Percentiles rank a stretch among this genome's conserved stretches.
Evolutionary conservation across 2,888 invertebrate genomes (phyloP).

Genomic region (Agrochola lychnidis): DNA sequence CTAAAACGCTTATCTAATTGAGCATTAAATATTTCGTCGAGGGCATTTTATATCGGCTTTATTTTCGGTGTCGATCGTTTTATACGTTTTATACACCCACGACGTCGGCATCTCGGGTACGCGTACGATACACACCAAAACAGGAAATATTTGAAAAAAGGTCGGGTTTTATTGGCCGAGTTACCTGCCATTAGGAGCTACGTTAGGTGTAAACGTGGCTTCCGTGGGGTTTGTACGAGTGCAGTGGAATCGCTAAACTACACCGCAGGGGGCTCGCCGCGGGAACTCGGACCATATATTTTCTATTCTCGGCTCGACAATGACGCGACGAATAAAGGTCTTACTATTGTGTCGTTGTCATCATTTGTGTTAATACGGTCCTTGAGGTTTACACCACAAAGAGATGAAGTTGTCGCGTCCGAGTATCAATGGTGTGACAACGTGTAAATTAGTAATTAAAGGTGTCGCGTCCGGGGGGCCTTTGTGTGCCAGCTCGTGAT

Average conservation of each 20-base stretch:
- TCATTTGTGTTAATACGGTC: slow-evolving; percentile 90
- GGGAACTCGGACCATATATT: slow-evolving; percentile 86
- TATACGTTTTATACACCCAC: slow-evolving; percentile 89
- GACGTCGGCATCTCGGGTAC: slow-evolving; percentile 86
- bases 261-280: slow-evolving; percentile 84
- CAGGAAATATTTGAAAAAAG: slow-evolving; percentile 89
- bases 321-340: slow-evolving; percentile 83
- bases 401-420: slow-evolving; percentile 86
- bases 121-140: slow-evolving; percentile 86
- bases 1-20: slow-evolving; percentile 90
- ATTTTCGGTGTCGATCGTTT: slow-evolving; percentile 87
- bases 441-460: slow-evolving; percentile 89
- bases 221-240: slow-evolving; percentile 82
- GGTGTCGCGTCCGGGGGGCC: slow-evolving; percentile 85
- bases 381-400: slow-evolving; percentile 90
- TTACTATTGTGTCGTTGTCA: slow-evolving; percentile 87
- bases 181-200: slow-evolving; percentile 89
- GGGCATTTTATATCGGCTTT: slow-evolving; percentile 89
- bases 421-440: slow-evolving; percentile 88
- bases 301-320: slow-evolving; percentile 87
- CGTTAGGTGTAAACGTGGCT: slow-evolving; percentile 89
- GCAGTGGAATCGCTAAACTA: slow-evolving; percentile 81
- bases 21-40: slow-evolving; percentile 90
- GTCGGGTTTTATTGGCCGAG: slow-evolving; percentile 88
- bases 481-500: slow-evolving; percentile 82